These are phyloP conservation scores for Darevskia mixta DNA, from an alignment of 2,797 vertebrate species.

Conservation along the genomic window DNA sequence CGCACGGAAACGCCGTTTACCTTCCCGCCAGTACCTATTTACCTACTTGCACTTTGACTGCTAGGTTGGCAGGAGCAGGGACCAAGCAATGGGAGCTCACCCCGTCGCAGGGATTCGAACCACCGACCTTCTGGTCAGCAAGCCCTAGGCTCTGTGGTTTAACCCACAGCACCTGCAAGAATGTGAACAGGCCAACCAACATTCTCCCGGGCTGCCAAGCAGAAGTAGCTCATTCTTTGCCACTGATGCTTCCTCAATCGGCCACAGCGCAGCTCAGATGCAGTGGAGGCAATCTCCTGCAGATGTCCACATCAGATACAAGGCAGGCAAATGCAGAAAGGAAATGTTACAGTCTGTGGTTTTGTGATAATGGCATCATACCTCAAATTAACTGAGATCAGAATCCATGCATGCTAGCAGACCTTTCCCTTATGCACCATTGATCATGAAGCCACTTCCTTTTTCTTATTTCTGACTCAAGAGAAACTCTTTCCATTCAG, in stretches of 20 bases:
- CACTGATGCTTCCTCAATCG: not conserved
- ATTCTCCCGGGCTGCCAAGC: not conserved
- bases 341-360: not conserved
- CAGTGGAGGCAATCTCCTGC: not conserved
- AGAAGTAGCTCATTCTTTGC: accelerated
- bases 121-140: too few relatives aligned
- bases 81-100: too few relatives aligned
- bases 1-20: too few relatives aligned
- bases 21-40: too few relatives aligned
- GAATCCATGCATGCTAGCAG: not conserved
- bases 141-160: too few relatives aligned
- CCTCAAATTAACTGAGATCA: not conserved
- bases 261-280: accelerated
- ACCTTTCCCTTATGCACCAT: not conserved
- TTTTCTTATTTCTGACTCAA: not conserved
- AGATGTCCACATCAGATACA: not conserved
- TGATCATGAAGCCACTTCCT: not conserved
- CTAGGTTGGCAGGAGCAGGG: too few relatives aligned
- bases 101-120: too few relatives aligned
- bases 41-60: too few relatives aligned
- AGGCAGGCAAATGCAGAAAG: not conserved
- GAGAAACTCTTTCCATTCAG: not conserved
- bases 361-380: not conserved
- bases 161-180: too few relatives aligned
- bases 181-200: too few relatives aligned